phyloP scores from a whole-genome alignment of 2,113 vertebrate species.

The Astur gentilis region DNA sequence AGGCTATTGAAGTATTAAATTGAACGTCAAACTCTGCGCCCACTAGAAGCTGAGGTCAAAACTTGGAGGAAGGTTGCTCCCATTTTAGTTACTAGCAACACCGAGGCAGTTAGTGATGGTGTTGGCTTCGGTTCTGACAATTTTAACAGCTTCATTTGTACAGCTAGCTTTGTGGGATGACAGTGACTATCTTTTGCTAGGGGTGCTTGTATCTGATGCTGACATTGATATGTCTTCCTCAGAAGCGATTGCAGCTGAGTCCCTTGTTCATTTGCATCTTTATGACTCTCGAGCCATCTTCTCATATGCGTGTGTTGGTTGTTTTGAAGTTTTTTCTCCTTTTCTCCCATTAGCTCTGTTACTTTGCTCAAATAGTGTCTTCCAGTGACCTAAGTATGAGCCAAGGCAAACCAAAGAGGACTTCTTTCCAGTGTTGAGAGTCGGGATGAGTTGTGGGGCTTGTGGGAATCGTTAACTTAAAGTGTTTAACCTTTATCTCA shows the following conservation, averaged over 20 bases:
- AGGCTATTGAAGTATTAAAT: background rate
- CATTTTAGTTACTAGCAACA: slow-evolving; percentile 10
- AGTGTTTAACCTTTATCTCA: background rate
- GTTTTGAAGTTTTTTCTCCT: background rate
- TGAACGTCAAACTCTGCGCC: background rate
- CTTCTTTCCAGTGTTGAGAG: background rate
- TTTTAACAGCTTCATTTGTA: slow-evolving; percentile 10
- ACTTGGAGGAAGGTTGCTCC: background rate
- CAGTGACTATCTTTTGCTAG: slow-evolving; percentile 33
- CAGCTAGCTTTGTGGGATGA: slow-evolving; percentile 3
- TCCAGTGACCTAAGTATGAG: background rate
- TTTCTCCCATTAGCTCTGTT: background rate
- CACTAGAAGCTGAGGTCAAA: background rate
- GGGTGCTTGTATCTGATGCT: background rate
- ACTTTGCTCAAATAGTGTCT: background rate
- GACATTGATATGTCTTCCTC: slow-evolving; percentile 10
- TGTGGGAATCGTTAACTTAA: background rate
- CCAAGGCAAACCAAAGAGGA: background rate
- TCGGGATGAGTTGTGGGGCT: background rate
- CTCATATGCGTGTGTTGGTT: background rate
- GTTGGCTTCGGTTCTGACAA: slow-evolving; percentile 25
- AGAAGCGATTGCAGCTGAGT: background rate
- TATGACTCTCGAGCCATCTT: background rate
- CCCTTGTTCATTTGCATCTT: slow-evolving; percentile 41
- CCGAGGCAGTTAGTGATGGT: background rate